Base-by-base conservation (phyloP, 2,113 vertebrate species). In the Oryzias curvinotus region DNA sequence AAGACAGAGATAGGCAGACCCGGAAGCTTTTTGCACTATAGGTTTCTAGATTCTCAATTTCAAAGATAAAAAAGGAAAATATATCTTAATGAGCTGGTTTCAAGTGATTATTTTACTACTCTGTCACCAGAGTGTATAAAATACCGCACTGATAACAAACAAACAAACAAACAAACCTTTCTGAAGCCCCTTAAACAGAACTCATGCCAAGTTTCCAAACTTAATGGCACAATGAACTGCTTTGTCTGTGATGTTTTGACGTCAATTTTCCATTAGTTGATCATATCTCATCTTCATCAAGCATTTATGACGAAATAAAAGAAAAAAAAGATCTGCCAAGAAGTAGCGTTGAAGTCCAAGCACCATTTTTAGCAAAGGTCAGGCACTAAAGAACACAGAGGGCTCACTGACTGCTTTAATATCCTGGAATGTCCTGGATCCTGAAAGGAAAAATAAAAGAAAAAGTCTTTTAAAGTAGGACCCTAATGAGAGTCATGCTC, bases 401-500 rank as follows among this genome's bases (percentile, higher is more conserved):
- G 54, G 75, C 71, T 50, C 84, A 73, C 79, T 92, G 80, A 83
- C 75, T 77, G 52, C 45, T 73, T 78, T 90, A 90, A 91, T 90
- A 80, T 76, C 70, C 57, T 66, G 91, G 91, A 93, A 92, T 91
- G 89, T 92, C 73, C 83, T 87, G 77, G 49, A 79, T 52, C 47
- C 70, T 71, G 75, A 44, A 23, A 81, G 78, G 25, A 19, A 21
- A 85, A 85, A 80, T 46, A n/a, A 80, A 84, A 74, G 2, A 23
- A 23, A 3, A 81, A 45, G 60, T 55, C 68, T 73, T 85, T 90
- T 91, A 71, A 88, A 86, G 83, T 42, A 56, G 53, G 44, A 15
- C 70, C 71, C 49, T 91, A 93, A 93, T 92, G 75, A 85, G 83
- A 91, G 90, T 92, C 91, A 92, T 91, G 88, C 84, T 90, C 65